Evolutionary conservation across 2,888 invertebrate species (phyloP).

Genomic region (Acanthoscelides obtectus): DNA sequence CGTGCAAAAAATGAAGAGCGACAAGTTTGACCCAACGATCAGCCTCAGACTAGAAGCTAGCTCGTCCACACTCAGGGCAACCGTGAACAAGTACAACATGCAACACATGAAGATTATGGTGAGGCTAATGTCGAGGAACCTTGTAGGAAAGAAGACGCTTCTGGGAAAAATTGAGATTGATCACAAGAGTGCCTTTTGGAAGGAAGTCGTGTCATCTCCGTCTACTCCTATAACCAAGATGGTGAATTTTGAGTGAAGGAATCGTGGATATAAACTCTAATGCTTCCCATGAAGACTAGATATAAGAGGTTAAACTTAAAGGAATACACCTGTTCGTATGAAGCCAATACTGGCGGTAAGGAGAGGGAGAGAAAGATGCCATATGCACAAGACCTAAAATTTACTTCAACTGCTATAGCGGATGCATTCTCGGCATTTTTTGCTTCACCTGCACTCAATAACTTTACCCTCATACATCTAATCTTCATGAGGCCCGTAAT

Average conservation of each 20-base stretch:
- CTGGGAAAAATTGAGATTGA: slow-evolving; percentile 64
- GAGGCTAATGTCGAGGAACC: slow-evolving; percentile 61
- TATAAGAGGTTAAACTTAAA: too few relatives aligned
- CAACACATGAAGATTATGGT: slow-evolving; percentile 62
- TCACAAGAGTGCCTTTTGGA: slow-evolving; percentile 61
- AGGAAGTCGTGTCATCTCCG: slow-evolving; percentile 54
- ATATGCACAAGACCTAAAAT: too few relatives aligned
- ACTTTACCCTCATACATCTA: too few relatives aligned
- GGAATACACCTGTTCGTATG: too few relatives aligned
- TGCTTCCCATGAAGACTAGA: too few relatives aligned
- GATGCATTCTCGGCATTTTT: too few relatives aligned
- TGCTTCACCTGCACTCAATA: too few relatives aligned
- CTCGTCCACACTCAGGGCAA: slow-evolving; percentile 58
- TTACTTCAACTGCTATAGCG: too few relatives aligned
- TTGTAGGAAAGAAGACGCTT: slow-evolving; percentile 64
- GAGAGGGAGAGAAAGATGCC: too few relatives aligned
- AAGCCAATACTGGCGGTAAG: too few relatives aligned
- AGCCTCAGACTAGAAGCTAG: slow-evolving; percentile 71
- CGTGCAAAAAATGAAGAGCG: slow-evolving; percentile 62
- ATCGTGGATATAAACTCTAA: too few relatives aligned
- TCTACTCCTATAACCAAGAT: slow-evolving; percentile 56
- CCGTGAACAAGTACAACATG: slow-evolving; percentile 59
- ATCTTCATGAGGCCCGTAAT: too few relatives aligned
- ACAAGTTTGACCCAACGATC: slow-evolving; percentile 67
- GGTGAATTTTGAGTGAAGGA: slow-evolving; percentile 54